Conservation (phyloP, 2,113 vertebrate genomes). For the Tringa solitaria region DNA sequence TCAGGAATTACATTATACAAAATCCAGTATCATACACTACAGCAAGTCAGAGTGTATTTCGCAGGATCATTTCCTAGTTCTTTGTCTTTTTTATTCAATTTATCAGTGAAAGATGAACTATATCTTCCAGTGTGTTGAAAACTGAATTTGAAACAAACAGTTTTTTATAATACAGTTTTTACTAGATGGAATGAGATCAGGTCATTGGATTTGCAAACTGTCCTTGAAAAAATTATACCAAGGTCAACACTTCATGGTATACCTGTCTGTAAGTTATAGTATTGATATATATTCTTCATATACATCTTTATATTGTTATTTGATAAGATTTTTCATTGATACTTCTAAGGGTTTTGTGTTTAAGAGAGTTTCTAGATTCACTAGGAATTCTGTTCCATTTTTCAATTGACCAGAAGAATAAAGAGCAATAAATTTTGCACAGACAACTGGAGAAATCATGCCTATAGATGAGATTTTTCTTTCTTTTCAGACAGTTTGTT, state of each 20-base stretch:
- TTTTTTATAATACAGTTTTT: background rate
- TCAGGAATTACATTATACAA: slow-evolving; percentile 20
- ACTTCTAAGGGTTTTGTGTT: background rate
- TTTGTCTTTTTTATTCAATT: slow-evolving; percentile 25
- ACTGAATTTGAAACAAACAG: background rate
- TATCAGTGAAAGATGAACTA: slow-evolving; percentile 2
- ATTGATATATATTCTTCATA: background rate
- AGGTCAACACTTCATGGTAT: background rate
- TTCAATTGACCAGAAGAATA: background rate
- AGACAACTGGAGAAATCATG: background rate
- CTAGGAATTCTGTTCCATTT: background rate
- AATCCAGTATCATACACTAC: background rate
- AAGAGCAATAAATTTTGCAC: background rate
- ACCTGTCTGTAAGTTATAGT: background rate
- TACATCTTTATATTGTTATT: background rate
- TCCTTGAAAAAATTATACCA: background rate
- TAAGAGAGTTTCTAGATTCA: background rate
- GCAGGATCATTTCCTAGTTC: background rate
- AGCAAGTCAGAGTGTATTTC: background rate
- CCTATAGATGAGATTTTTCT: background rate
- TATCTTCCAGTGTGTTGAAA: background rate
- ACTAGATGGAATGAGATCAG: background rate
- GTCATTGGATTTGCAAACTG: background rate
- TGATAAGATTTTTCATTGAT: background rate
- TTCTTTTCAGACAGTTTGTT: background rate